A percentile compares a stretch with the other conserved stretches of the same genome.
phyloP scores from a whole-genome alignment of 2,888 invertebrate genomes.

The Amaurobius ferox region DNA sequence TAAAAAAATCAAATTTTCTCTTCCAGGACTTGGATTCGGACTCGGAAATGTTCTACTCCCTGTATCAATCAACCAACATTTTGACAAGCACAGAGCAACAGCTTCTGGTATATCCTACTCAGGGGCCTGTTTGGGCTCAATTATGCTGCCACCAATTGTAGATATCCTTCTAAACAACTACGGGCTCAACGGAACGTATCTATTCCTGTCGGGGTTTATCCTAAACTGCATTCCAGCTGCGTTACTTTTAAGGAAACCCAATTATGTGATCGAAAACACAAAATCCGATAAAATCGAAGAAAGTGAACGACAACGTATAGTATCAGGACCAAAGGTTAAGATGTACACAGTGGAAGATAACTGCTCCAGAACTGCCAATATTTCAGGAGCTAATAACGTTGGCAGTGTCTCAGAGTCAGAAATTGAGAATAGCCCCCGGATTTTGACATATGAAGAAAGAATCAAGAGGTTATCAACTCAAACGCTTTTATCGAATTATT shows the following conservation, averaged over 20 bases:
- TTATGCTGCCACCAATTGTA: constrained; percentile 70
- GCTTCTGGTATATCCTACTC: constrained; percentile 73
- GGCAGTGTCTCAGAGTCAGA: not conserved
- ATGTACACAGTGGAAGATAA: constrained; percentile 33
- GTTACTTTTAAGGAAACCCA: constrained; percentile 43
- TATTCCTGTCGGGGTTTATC: constrained; percentile 64
- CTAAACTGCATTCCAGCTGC: constrained; percentile 64
- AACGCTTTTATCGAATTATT: constrained; percentile 24
- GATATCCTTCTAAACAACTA: constrained; percentile 54
- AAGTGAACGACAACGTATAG: constrained; percentile 33
- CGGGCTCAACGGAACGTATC: constrained; percentile 65
- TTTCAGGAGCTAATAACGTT: not conserved
- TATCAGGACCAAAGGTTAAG: constrained; percentile 25
- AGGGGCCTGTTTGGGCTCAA: constrained; percentile 73
- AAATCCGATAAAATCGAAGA: not conserved
- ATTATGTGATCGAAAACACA: not conserved
- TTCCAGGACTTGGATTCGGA: constrained; percentile 72
- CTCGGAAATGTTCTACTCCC: constrained; percentile 70
- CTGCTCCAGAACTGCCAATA: not conserved
- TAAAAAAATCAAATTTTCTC: no score
- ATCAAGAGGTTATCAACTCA: constrained; percentile 31
- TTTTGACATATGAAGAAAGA: constrained; percentile 17
- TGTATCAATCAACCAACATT: constrained; percentile 73
- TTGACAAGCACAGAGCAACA: constrained; percentile 67
- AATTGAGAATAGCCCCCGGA: not conserved